These are phyloP conservation scores for Aromia moschata DNA, from an alignment of 2,888 invertebrate genomes.

Conservation along the genomic window DNA sequence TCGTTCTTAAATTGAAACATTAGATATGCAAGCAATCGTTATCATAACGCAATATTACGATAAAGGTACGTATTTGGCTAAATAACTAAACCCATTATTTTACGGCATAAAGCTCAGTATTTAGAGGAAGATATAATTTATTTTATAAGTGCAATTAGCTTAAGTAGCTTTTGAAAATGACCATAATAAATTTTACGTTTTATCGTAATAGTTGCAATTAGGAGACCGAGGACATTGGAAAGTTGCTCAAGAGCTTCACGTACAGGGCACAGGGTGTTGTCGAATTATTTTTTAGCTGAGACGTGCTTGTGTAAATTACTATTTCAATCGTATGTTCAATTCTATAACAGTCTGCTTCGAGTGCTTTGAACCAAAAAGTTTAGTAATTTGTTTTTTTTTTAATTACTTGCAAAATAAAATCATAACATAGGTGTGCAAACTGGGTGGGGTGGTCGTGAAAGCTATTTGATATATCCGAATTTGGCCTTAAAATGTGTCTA, in stretches of 20 bases:
- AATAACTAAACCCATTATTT: neutral
- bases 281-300: neutral
- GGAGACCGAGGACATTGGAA: neutral
- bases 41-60: conserved; percentile 5
- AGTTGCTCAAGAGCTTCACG: neutral
- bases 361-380: no score
- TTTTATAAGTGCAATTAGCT: neutral
- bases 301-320: no score
- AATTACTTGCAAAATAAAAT: no score
- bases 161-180: neutral
- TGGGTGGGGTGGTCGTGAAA: no score
- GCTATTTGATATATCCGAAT: no score
- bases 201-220: neutral
- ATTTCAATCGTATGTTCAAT: no score
- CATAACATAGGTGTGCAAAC: no score
- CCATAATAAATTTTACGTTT: neutral
- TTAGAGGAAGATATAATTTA: conserved; percentile 11
- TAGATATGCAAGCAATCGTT: neutral
- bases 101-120: conserved; percentile 7
- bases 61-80: conserved; percentile 1
- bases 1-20: neutral
- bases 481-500: no score
- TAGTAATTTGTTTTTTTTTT: no score
- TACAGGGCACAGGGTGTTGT: neutral
- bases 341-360: no score